Percentiles rank a stretch among this genome's conserved stretches.
Conservation (phyloP, 1,140 invertebrate genomes). For the Lordiphosa clarofinis region DNA sequence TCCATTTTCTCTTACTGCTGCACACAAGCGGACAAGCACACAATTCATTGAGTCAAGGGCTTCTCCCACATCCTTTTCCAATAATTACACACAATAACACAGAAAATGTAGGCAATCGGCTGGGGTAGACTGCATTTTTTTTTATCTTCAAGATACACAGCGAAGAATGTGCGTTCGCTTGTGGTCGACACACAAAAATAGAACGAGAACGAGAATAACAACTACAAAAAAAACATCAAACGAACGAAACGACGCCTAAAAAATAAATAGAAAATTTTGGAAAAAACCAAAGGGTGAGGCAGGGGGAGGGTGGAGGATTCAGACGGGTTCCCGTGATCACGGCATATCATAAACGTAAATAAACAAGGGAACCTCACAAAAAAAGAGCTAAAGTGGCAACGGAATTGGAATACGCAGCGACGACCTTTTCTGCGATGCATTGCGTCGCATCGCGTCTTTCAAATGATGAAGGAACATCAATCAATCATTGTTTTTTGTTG, state of each 20-base stretch:
- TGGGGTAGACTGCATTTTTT: slow-evolving; percentile 42
- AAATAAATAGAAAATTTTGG: slow-evolving; percentile 70
- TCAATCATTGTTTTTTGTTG: slow-evolving; percentile 59
- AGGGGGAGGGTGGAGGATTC: neutral
- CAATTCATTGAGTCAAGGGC: slow-evolving; percentile 73
- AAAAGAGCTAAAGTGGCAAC: neutral
- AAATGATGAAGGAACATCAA: slow-evolving; percentile 57
- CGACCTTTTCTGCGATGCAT: slow-evolving; percentile 15
- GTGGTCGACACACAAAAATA: slow-evolving; percentile 69
- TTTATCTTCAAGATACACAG: slow-evolving; percentile 67
- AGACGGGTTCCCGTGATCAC: slow-evolving; percentile 40
- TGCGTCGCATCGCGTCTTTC: slow-evolving; percentile 13
- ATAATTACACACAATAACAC: slow-evolving; percentile 56
- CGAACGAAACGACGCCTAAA: slow-evolving; percentile 62
- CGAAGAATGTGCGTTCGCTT: slow-evolving; percentile 45
- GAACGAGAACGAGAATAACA: slow-evolving; percentile 59
- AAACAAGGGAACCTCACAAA: slow-evolving; percentile 39
- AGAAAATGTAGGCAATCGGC: slow-evolving; percentile 64
- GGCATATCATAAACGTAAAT: slow-evolving; percentile 53
- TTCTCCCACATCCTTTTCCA: slow-evolving; percentile 74
- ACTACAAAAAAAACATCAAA: slow-evolving; percentile 61
- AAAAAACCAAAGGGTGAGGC: slow-evolving; percentile 32
- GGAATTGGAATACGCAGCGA: slow-evolving; percentile 1
- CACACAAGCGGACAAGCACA: slow-evolving; percentile 1
- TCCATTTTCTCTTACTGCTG: slow-evolving; percentile 6